Conservation (phyloP, 2,888 invertebrate species). For the Luffia ferchaultella region DNA sequence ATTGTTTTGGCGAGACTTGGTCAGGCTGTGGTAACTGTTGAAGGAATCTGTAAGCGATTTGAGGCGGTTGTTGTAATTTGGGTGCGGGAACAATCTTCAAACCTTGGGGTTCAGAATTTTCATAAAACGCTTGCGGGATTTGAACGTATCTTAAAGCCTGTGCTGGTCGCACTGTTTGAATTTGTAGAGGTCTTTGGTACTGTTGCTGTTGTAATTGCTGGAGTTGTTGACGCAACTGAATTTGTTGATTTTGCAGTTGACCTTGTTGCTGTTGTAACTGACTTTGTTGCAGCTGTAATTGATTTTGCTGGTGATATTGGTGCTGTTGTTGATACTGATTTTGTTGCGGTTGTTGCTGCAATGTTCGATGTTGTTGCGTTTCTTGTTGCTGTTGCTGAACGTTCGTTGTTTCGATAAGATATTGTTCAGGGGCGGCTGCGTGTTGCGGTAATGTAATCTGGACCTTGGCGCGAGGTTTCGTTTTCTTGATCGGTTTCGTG, state of each 20-base stretch:
- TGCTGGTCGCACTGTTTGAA: conserved; percentile 20
- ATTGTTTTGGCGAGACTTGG: conserved; percentile 48
- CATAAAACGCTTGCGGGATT: conserved; percentile 25
- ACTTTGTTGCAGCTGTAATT: conserved; percentile 3
- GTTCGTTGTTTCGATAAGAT: conserved; percentile 57
- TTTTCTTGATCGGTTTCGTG: conserved; percentile 48
- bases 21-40: conserved; percentile 36
- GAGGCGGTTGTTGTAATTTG: conserved; percentile 32
- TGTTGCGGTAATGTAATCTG: conserved; percentile 32
- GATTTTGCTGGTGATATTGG: conserved; percentile 18
- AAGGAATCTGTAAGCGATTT: conserved; percentile 34
- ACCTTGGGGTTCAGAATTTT: conserved; percentile 46
- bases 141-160: conserved; percentile 8
- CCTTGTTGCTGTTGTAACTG: conserved; percentile 33
- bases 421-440: conserved; percentile 50
- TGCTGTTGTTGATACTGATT: background rate
- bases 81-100: conserved; percentile 54
- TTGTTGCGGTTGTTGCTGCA: background rate
- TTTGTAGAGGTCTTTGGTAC: conserved; percentile 30
- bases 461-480: conserved; percentile 44
- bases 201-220: conserved; percentile 3
- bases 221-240: conserved; percentile 1
- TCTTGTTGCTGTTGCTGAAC: conserved; percentile 35
- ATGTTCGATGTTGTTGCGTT: conserved; percentile 3
- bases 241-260: conserved; percentile 14